A percentile compares a stretch with the other conserved stretches of the same genome.
These are phyloP conservation scores for Platynereis dumerilii DNA, from an alignment of 2,888 invertebrate genomes.

Conservation along the genomic window DNA sequence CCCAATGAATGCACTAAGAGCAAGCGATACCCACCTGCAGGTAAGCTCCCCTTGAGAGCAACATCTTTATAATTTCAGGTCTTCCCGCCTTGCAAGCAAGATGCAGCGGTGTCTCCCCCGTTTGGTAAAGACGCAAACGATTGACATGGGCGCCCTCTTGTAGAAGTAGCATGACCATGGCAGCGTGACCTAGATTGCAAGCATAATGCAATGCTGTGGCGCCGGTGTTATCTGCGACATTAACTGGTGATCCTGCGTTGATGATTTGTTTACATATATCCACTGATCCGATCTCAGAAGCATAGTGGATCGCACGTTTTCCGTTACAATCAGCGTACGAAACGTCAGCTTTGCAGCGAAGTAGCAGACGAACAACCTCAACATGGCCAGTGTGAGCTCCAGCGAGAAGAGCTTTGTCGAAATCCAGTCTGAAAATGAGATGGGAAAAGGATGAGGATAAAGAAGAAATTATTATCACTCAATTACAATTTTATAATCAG, in stretches of 20 bases:
- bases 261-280: conserved; percentile 28
- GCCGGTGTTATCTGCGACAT: conserved; percentile 23
- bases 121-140: conserved; percentile 26
- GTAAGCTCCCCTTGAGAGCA: conserved; percentile 36
- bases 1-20: no score
- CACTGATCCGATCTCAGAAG: conserved; percentile 34
- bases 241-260: conserved; percentile 32
- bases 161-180: conserved; percentile 24
- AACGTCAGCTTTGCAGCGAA: conserved; percentile 11
- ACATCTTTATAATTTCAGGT: conserved; percentile 19
- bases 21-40: no score
- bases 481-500: no score
- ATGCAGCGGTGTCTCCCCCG: conserved; percentile 35
- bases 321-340: conserved; percentile 29
- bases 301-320: conserved; percentile 40
- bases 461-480: no score
- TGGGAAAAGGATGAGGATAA: no score
- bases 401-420: conserved; percentile 14
- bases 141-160: conserved; percentile 34
- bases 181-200: conserved; percentile 22
- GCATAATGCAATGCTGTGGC: conserved; percentile 29
- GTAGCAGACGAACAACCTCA: conserved; percentile 15
- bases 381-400: conserved; percentile 14
- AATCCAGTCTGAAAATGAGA: conserved; percentile 3
- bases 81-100: conserved; percentile 30